Conservation (phyloP, 1,140 invertebrate genomes). For the Mercenaria mercenaria region DNA sequence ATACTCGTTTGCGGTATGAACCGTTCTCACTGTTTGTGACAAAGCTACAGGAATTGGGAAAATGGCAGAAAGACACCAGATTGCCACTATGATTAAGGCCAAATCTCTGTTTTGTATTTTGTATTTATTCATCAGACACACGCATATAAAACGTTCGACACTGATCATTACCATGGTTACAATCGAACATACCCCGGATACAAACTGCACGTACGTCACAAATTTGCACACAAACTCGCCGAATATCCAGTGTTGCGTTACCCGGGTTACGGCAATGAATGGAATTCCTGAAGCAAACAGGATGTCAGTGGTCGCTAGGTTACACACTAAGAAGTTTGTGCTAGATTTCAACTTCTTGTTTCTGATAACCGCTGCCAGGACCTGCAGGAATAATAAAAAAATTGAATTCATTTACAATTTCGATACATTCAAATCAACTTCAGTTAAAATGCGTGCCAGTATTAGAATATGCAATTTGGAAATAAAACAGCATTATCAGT, state of each 20-base stretch:
- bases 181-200: slow-evolving; percentile 72
- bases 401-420: no score
- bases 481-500: no score
- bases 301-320: slow-evolving; percentile 77
- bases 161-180: slow-evolving; percentile 76
- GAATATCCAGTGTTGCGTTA: slow-evolving; percentile 77
- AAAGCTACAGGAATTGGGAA: slow-evolving; percentile 76
- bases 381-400: slow-evolving; percentile 70
- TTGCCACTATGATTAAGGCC: slow-evolving; percentile 42
- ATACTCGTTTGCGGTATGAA: background rate
- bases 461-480: no score
- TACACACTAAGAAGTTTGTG: slow-evolving; percentile 75
- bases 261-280: slow-evolving; percentile 73
- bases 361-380: slow-evolving; percentile 69
- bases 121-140: slow-evolving; percentile 60
- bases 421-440: no score
- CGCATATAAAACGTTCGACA: slow-evolving; percentile 71
- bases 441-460: no score
- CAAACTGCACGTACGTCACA: slow-evolving; percentile 75
- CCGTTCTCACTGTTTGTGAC: slow-evolving; percentile 64
- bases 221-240: slow-evolving; percentile 75
- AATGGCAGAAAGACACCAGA: slow-evolving; percentile 67
- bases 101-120: slow-evolving; percentile 59
- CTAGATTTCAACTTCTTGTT: slow-evolving; percentile 65
- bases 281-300: slow-evolving; percentile 78